Conservation (phyloP, 2,888 invertebrate genomes). For the Scaptomyza parva region DNA sequence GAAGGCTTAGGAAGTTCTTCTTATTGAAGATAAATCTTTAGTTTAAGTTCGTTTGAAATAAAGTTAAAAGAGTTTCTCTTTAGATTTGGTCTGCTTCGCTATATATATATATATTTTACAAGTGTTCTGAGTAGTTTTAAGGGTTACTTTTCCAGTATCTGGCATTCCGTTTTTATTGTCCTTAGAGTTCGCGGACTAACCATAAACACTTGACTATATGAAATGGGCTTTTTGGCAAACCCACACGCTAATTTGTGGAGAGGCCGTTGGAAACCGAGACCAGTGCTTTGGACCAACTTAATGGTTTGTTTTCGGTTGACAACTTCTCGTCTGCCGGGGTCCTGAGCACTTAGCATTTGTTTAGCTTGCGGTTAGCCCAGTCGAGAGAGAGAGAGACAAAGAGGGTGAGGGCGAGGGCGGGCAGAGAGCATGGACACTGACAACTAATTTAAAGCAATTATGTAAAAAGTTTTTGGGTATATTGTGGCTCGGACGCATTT, state of each 20-base stretch:
- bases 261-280: slow-evolving; percentile 28
- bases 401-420: slow-evolving; percentile 1
- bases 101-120: too few species aligned
- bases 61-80: background rate
- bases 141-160: slow-evolving; percentile 42
- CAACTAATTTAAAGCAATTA: slow-evolving; percentile 83
- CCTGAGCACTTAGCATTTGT: slow-evolving; percentile 67
- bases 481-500: slow-evolving; percentile 45
- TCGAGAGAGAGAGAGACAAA: slow-evolving; percentile 5
- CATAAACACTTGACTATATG: slow-evolving; percentile 78
- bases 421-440: slow-evolving; percentile 58
- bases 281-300: slow-evolving; percentile 76
- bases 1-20: background rate
- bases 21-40: background rate
- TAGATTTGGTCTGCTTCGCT: too few species aligned
- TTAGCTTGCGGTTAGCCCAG: slow-evolving; percentile 60
- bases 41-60: background rate
- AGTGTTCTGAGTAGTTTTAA: slow-evolving; percentile 16
- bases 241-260: slow-evolving; percentile 67
- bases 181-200: background rate
- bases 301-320: slow-evolving; percentile 82
- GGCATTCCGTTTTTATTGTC: too few species aligned
- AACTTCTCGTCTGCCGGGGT: slow-evolving; percentile 60
- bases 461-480: slow-evolving; percentile 72
- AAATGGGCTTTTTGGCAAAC: slow-evolving; percentile 30